Conservation (phyloP, 2,888 invertebrate genomes). For the Conops quadrifasciatus region DNA sequence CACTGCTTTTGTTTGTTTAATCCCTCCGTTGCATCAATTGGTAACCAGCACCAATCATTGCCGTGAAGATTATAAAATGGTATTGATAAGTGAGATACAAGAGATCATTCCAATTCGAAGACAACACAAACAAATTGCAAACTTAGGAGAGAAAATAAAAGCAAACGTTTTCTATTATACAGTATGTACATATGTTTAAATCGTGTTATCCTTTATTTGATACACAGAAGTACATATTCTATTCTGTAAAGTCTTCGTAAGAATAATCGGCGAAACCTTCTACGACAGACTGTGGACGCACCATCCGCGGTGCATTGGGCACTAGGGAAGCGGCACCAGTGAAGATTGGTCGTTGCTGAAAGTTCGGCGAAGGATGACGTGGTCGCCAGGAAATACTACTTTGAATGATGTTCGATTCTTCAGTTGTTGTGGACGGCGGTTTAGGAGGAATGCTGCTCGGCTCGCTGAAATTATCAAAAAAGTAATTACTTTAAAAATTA, state of each 20-base stretch:
- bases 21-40: too few species aligned
- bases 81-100: too few species aligned
- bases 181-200: too few species aligned
- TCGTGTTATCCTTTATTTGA: too few species aligned
- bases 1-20: too few species aligned
- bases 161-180: too few species aligned
- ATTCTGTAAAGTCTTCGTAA: neutral
- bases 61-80: too few species aligned
- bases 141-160: too few species aligned
- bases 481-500: too few species aligned
- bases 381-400: neutral
- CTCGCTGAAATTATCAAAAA: neutral
- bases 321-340: neutral
- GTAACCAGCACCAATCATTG: too few species aligned
- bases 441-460: neutral
- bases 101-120: too few species aligned
- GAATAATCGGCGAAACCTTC: constrained; percentile 1
- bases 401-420: neutral
- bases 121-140: too few species aligned
- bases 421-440: constrained; percentile 14
- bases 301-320: neutral
- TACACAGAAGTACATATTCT: neutral
- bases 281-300: constrained; percentile 5
- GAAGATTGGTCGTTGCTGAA: neutral
- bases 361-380: neutral